phyloP scores from a whole-genome alignment of 2,888 invertebrate genomes.

The Limnephilus auricula region DNA sequence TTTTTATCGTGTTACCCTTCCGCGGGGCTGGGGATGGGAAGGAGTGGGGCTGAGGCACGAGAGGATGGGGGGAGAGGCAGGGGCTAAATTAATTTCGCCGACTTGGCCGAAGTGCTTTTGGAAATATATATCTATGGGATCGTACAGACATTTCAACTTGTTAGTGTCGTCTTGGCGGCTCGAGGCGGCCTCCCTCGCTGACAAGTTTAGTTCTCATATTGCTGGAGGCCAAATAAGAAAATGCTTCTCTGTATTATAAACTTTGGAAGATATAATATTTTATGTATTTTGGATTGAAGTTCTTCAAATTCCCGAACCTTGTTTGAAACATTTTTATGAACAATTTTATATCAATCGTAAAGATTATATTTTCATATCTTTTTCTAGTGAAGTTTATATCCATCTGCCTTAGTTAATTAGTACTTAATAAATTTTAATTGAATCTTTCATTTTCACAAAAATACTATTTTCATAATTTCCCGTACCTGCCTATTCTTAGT shows the following conservation, averaged over 20 bases:
- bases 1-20: conserved; percentile 78
- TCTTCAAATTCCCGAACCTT: not conserved
- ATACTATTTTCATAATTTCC: too few relatives aligned
- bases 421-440: not conserved
- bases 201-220: conserved; percentile 26
- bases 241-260: conserved; percentile 36
- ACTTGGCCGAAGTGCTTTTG: conserved; percentile 71
- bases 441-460: not conserved
- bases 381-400: not conserved
- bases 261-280: not conserved
- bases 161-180: conserved; percentile 59
- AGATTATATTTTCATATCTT: not conserved
- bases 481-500: too few relatives aligned
- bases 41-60: not conserved
- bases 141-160: conserved; percentile 66
- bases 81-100: conserved; percentile 77
- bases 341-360: not conserved
- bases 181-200: conserved; percentile 37
- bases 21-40: conserved; percentile 70
- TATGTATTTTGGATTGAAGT: not conserved
- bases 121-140: conserved; percentile 61
- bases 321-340: not conserved
- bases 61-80: not conserved
- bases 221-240: conserved; percentile 30
- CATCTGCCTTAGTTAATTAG: not conserved